Conservation (phyloP, 2,797 vertebrate genomes). For the Silurus aristotelis region DNA sequence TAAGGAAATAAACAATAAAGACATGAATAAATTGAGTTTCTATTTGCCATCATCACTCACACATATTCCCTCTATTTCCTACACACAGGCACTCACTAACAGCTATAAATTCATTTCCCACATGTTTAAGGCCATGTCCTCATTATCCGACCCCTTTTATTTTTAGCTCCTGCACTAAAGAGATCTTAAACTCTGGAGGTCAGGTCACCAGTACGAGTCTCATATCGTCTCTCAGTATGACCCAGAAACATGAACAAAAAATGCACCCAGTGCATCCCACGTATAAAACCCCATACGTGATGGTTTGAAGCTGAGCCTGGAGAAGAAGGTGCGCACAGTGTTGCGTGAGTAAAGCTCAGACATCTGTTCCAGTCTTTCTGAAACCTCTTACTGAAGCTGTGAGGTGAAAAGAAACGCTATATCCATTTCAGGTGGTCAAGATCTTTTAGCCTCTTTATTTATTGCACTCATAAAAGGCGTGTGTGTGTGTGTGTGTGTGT, state of each 20-base stretch:
- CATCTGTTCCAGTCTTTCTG: constrained; percentile 31
- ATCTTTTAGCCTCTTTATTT: constrained; percentile 42
- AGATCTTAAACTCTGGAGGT: constrained; percentile 26
- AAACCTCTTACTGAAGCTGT: constrained; percentile 23
- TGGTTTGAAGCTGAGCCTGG: background rate
- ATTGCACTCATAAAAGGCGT: constrained; percentile 40
- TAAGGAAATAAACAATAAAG: too few species aligned
- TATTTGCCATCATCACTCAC: too few species aligned
- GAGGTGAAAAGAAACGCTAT: constrained; percentile 28
- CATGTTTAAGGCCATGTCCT: constrained; percentile 34
- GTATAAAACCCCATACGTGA: background rate
- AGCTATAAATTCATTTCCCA: constrained; percentile 36
- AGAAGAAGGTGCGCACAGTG: background rate
- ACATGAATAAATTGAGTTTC: too few species aligned
- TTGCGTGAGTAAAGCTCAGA: constrained; percentile 1
- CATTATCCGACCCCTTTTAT: constrained; percentile 28
- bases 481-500: constrained; percentile 1
- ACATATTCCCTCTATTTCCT: too few species aligned
- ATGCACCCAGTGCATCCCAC: background rate
- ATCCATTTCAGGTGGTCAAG: constrained; percentile 38
- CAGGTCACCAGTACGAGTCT: background rate
- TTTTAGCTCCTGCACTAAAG: constrained; percentile 39
- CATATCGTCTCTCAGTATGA: constrained; percentile 24
- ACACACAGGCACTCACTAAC: background rate
- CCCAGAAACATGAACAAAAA: constrained; percentile 28